phyloP scores from a whole-genome alignment of 2,888 invertebrate genomes.

The Heteropelma amictum region DNA sequence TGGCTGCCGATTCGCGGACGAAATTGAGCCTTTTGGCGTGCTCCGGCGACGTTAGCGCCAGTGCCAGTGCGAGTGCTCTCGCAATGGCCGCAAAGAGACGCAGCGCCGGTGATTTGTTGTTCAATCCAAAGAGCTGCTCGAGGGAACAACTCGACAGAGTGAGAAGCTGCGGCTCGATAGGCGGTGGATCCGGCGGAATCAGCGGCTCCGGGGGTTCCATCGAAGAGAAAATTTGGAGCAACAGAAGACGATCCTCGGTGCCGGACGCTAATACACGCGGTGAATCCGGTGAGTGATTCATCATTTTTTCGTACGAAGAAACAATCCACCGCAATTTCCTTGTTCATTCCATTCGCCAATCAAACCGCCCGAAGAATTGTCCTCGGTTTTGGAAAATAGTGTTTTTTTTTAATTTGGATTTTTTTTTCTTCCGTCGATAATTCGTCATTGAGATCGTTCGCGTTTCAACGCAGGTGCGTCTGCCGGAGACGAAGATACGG shows the following conservation, averaged over 20 bases:
- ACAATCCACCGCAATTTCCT: not conserved
- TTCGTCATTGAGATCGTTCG: not conserved
- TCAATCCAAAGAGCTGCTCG: slow-evolving; percentile 88
- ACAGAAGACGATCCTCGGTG: slow-evolving; percentile 74
- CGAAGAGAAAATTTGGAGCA: slow-evolving; percentile 76
- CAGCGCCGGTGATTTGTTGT: slow-evolving; percentile 90
- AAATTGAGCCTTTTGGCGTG: slow-evolving; percentile 84
- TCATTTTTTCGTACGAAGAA: too few relatives aligned
- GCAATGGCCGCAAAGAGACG: slow-evolving; percentile 87
- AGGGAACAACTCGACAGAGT: slow-evolving; percentile 87
- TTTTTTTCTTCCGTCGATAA: not conserved
- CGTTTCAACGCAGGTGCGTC: slow-evolving; percentile 78
- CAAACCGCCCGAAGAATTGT: too few relatives aligned
- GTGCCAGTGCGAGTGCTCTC: slow-evolving; percentile 81
- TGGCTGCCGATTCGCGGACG: slow-evolving; percentile 92
- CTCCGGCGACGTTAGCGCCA: slow-evolving; percentile 78
- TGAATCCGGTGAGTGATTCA: slow-evolving; percentile 71
- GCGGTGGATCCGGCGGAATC: slow-evolving; percentile 82
- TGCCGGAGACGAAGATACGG: slow-evolving; percentile 76
- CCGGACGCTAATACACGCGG: slow-evolving; percentile 75
- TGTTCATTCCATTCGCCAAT: not conserved
- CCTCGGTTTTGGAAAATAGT: not conserved
- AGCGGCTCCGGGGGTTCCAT: slow-evolving; percentile 79
- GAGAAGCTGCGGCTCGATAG: slow-evolving; percentile 90
- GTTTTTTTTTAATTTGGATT: not conserved